These are phyloP conservation scores for Clinocottus analis DNA, from an alignment of 2,113 vertebrate species.

Conservation along the genomic window DNA sequence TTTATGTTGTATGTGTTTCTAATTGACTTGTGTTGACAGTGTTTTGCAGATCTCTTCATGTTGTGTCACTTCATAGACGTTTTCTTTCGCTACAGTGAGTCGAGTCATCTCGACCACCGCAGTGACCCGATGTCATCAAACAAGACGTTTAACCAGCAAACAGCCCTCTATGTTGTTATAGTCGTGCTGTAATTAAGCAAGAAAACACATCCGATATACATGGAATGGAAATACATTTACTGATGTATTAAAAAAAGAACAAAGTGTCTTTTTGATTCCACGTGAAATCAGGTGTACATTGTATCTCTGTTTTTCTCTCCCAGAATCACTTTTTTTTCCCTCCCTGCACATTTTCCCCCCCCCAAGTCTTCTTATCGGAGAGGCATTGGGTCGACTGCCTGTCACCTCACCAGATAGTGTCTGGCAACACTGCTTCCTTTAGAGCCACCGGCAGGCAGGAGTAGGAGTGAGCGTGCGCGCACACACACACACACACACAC, in stretches of 20 bases:
- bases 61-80: background rate
- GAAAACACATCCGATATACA: background rate
- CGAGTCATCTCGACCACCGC: background rate
- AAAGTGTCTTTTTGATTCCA: background rate
- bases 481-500: conserved; percentile 2
- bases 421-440: conserved; percentile 27
- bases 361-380: conserved; percentile 56
- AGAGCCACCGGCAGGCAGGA: conserved; percentile 37
- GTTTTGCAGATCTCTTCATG: background rate
- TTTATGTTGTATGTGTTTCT: background rate
- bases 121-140: background rate
- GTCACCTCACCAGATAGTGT: conserved; percentile 57
- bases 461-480: conserved; percentile 19
- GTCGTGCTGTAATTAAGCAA: background rate
- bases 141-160: background rate
- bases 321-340: conserved; percentile 27
- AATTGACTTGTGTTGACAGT: background rate
- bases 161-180: background rate
- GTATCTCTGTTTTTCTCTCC: conserved; percentile 2
- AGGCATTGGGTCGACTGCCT: conserved; percentile 52
- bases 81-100: background rate
- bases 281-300: background rate
- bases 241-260: background rate
- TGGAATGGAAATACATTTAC: background rate
- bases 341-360: conserved; percentile 35